Evolutionary conservation across 2,888 invertebrate genomes (phyloP).

Genomic region (Deladenus siricidicola): DNA sequence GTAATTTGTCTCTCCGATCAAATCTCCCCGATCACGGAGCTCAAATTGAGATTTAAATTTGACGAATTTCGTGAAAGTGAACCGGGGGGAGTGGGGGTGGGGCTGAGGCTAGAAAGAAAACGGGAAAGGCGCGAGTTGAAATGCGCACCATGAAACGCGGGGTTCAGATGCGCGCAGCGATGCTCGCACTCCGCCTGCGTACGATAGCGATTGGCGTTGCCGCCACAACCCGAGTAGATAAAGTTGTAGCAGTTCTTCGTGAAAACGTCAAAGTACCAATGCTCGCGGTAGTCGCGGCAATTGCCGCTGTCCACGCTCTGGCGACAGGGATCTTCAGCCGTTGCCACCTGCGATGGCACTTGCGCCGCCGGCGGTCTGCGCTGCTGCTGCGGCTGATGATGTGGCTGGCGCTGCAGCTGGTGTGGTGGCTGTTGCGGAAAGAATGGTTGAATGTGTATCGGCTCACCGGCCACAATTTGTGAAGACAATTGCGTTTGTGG

Average conservation of each 20-base stretch:
- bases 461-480: no score
- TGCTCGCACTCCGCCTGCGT: conserved; percentile 38
- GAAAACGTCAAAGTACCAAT: conserved; percentile 74
- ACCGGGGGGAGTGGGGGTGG: no score
- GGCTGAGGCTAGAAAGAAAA: no score
- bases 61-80: no score
- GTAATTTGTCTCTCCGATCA: no score
- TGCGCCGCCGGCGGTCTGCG: not conserved
- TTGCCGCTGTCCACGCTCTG: conserved; percentile 14
- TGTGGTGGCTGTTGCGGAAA: not conserved
- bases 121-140: no score
- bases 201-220: conserved; percentile 46
- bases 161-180: conserved; percentile 35
- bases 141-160: no score
- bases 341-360: not conserved
- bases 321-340: conserved; percentile 7
- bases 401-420: not conserved
- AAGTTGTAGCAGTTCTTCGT: conserved; percentile 60
- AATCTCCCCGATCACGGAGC: no score
- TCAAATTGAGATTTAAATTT: no score
- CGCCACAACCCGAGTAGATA: conserved; percentile 50
- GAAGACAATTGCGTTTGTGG: no score
- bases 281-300: conserved; percentile 55
- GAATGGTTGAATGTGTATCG: no score
- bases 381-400: not conserved